Percentiles rank a stretch among this genome's conserved stretches.
phyloP scores from a whole-genome alignment of 2,888 invertebrate genomes.

The Fragum fragum region DNA sequence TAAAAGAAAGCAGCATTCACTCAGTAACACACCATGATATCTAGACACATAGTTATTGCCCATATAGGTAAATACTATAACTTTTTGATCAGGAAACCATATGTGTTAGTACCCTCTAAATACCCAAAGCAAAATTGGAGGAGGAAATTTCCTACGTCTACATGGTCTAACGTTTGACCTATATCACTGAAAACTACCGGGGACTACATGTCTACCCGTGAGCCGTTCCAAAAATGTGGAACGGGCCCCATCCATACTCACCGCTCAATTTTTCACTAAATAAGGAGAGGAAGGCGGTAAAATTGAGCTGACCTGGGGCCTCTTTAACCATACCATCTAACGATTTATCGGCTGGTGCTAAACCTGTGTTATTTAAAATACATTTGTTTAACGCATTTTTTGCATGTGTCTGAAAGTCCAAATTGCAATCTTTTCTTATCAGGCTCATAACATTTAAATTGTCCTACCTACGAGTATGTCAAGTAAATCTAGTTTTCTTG shows the following conservation, averaged over 20 bases:
- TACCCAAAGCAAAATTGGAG: constrained; percentile 22
- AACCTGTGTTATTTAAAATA: constrained; percentile 71
- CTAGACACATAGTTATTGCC: too few species aligned
- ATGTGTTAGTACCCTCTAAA: constrained; percentile 13
- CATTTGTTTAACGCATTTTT: background rate
- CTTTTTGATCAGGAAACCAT: constrained; percentile 3
- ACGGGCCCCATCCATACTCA: constrained; percentile 69
- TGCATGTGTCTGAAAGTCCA: too few species aligned
- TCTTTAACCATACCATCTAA: constrained; percentile 86
- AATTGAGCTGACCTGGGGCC: constrained; percentile 86
- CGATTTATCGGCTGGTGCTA: constrained; percentile 83
- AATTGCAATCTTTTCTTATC: too few species aligned
- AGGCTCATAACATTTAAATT: too few species aligned
- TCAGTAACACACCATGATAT: too few species aligned
- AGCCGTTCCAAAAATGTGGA: constrained; percentile 7
- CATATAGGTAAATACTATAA: too few species aligned
- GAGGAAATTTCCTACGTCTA: constrained; percentile 29
- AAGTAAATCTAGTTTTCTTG: too few species aligned
- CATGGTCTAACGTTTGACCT: constrained; percentile 24
- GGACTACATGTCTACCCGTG: constrained; percentile 12
- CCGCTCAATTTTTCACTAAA: constrained; percentile 87
- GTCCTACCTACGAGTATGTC: too few species aligned
- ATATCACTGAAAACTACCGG: constrained; percentile 16
- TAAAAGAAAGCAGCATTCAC: too few species aligned
- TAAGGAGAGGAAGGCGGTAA: constrained; percentile 87